Evolutionary conservation across 92 coral and sea anemone species (phyloP).

Genomic region (Parazoanthus atlanticus): DNA sequence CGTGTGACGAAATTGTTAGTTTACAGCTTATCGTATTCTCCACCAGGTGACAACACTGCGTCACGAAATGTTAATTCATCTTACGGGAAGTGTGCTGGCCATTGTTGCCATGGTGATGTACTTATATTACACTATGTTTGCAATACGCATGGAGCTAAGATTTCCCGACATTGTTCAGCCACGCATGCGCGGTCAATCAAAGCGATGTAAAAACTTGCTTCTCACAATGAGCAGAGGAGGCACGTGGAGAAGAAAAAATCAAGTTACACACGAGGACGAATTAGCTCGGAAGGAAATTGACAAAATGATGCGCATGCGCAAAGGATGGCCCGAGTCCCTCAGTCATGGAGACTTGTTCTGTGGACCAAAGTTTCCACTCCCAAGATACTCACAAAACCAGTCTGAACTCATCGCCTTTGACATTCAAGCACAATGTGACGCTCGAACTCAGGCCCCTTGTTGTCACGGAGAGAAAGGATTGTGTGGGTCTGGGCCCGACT

Average conservation of each 20-base stretch:
- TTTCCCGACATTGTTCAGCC: slow-evolving; percentile 29
- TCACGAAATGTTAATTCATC: slow-evolving; percentile 1
- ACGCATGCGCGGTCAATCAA: slow-evolving; percentile 45
- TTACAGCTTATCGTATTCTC: not conserved
- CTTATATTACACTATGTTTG: slow-evolving; percentile 17
- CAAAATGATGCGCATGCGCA: slow-evolving; percentile 67
- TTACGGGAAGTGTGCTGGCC: not conserved
- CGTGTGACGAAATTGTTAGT: too few species aligned
- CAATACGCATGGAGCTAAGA: slow-evolving; percentile 13
- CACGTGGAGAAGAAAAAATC: slow-evolving; percentile 59
- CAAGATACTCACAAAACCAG: slow-evolving; percentile 61
- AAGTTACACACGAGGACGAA: slow-evolving; percentile 58
- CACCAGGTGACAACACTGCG: not conserved
- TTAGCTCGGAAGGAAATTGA: slow-evolving; percentile 65
- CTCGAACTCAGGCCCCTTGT: slow-evolving; percentile 67
- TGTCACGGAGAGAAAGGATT: slow-evolving; percentile 77
- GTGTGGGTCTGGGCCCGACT: slow-evolving; percentile 75
- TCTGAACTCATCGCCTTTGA: slow-evolving; percentile 64
- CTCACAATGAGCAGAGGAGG: slow-evolving; percentile 67
- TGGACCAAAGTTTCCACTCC: slow-evolving; percentile 77
- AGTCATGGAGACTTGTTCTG: slow-evolving; percentile 83
- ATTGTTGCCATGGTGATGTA: slow-evolving; percentile 34
- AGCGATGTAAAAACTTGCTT: slow-evolving; percentile 62
- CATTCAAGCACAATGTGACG: slow-evolving; percentile 79
- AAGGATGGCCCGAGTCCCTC: slow-evolving; percentile 84